A percentile compares a stretch with the other conserved stretches of the same genome.
Conservation (phyloP, 2,113 vertebrate genomes). For the Ivindomyrus marchei region DNA sequence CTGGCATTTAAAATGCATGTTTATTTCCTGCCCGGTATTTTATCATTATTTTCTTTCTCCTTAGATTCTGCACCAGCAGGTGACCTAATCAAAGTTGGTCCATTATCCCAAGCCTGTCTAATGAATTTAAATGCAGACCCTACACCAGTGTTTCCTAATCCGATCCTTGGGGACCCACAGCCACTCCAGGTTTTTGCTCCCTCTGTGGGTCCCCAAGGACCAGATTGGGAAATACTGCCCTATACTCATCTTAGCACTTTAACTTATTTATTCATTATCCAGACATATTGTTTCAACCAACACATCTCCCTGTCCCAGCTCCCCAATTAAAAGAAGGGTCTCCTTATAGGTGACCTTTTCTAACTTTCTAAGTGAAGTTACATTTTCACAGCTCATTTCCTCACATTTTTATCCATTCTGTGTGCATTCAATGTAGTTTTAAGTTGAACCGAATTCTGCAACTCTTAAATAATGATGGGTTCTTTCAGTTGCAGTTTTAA, state of each 20-base stretch:
- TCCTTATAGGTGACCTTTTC: conserved; percentile 56
- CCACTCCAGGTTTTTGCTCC: background rate
- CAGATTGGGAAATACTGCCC: background rate
- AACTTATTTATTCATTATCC: conserved; percentile 57
- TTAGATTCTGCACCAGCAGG: conserved; percentile 26
- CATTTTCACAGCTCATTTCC: background rate
- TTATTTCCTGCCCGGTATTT: background rate
- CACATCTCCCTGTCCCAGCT: conserved; percentile 28
- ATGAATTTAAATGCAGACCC: conserved; percentile 49
- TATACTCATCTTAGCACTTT: conserved; percentile 38
- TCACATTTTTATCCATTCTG: conserved; percentile 18
- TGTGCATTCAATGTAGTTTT: background rate
- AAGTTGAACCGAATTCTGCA: background rate
- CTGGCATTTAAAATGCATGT: background rate
- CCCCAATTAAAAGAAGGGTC: conserved; percentile 39
- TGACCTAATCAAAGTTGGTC: conserved; percentile 37
- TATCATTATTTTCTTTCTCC: conserved; percentile 18
- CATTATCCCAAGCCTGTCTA: background rate
- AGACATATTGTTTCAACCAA: conserved; percentile 46
- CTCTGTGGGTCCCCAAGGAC: background rate
- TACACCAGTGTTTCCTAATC: conserved; percentile 23
- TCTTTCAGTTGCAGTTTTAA: background rate
- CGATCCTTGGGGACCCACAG: background rate
- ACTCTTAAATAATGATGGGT: background rate
- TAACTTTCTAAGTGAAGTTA: conserved; percentile 13